Base-by-base conservation (phyloP, 2,888 invertebrate species). In the Ornithoptera alexandrae region DNA sequence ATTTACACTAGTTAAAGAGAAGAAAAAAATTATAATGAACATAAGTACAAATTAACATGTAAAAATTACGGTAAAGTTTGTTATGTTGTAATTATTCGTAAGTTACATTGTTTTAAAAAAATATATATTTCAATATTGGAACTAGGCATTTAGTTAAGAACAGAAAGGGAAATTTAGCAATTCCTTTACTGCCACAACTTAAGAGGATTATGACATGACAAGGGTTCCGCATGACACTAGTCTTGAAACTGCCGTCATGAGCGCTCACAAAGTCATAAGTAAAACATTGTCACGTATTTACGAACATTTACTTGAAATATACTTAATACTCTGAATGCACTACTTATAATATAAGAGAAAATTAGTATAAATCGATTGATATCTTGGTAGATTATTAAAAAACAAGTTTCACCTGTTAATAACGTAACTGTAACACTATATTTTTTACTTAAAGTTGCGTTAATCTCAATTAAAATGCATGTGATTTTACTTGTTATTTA, bases 171-270 rank as follows among this genome's bases (percentile, higher is more conserved):
- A 77, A 78, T 75, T 74, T 74, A 72, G 76, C 76, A 75, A 77
- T 77, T 78, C 75, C 78, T 83, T 83, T 80, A 82, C 80, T 82
- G 78, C 81, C 80, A 79, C 74, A 78, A 82, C 81, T 81, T 85
- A 83, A 81, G 84, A 84, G 84, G 84, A 85, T 85, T 85, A 81
- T 83, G 79, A 81, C 75, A 78, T 88, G 89, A 89, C 87, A 80
- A 87, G 87, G 84, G 88, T 89, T 77, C 73, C 77, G 60, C 73
- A 74, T 83, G 83, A 80, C 84, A 77, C 72, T 76, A 79, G 79
- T 78, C 75, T 73, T 74, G 79, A 80, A 79, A 80, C 78, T 83
- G 81, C 83, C 79, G 78, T 83, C 79, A 83, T 75, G 76, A 78
- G 78, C 77, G 75, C 72, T 74, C 70, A 71, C 75, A 74, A 74